Percentiles rank a stretch among this genome's conserved stretches.
These are phyloP conservation scores for Rhabdomys pumilio DNA, from an alignment of 2,797 vertebrate species.

Conservation along the genomic window DNA sequence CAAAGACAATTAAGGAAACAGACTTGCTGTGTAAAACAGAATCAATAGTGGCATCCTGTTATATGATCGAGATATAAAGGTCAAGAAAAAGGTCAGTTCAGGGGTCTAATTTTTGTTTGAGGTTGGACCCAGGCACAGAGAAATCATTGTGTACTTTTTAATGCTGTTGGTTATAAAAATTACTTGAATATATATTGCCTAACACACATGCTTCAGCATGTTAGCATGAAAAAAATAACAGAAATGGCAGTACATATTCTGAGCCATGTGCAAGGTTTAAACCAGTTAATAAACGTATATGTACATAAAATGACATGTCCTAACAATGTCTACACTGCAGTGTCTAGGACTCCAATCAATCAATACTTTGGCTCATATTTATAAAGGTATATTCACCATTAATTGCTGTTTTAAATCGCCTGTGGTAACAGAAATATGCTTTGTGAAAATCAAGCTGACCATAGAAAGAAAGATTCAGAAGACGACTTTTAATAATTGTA, in stretches of 20 bases:
- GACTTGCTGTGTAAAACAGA: not conserved
- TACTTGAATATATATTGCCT: not conserved
- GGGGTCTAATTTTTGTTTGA: not conserved
- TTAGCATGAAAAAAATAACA: not conserved
- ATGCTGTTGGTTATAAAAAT: not conserved
- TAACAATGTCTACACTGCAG: not conserved
- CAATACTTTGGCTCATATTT: not conserved
- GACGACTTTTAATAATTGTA: not conserved
- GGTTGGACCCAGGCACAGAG: fast-evolving
- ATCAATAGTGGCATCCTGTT: not conserved
- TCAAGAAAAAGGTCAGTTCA: not conserved
- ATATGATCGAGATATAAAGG: not conserved
- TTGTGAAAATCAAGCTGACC: constrained; percentile 42
- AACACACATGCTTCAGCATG: not conserved
- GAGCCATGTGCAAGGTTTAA: not conserved
- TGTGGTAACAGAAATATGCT: constrained; percentile 37
- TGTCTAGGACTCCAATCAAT: not conserved
- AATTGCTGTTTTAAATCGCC: not conserved
- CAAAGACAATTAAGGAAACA: not conserved
- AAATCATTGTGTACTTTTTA: fast-evolving
- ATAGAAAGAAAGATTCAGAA: not conserved
- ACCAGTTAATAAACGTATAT: not conserved
- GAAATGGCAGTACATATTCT: not conserved
- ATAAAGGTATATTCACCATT: not conserved
- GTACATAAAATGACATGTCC: not conserved